These are phyloP conservation scores for Spisula subtruncata DNA, from an alignment of 2,888 invertebrate genomes.

Conservation along the genomic window DNA sequence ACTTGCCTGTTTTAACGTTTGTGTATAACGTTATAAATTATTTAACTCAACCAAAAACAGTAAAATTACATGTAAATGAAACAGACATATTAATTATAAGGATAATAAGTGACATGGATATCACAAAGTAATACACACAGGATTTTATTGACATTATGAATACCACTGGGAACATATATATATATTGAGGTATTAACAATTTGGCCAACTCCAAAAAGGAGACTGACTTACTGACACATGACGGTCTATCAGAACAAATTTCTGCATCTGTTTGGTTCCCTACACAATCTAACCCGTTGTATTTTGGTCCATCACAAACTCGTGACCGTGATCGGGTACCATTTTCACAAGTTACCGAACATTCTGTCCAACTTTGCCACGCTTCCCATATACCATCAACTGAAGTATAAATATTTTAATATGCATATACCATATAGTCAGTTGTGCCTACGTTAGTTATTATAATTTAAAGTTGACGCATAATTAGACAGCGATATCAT, in stretches of 20 bases:
- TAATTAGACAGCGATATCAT: too few species aligned
- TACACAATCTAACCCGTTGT: slow-evolving; percentile 13
- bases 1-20: too few species aligned
- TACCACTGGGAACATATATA: background rate
- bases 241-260: background rate
- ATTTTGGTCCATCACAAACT: background rate
- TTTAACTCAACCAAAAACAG: too few species aligned
- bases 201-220: background rate
- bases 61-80: too few species aligned
- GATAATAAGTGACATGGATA: too few species aligned
- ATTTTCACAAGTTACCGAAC: slow-evolving; percentile 43
- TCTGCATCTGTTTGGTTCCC: background rate
- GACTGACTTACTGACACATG: background rate
- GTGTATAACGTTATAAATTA: too few species aligned
- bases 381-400: slow-evolving; percentile 38
- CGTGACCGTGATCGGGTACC: slow-evolving; percentile 22
- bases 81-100: too few species aligned
- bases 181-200: too few species aligned
- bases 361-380: slow-evolving; percentile 33
- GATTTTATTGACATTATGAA: background rate
- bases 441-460: background rate
- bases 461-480: too few species aligned
- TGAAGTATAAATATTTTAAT: background rate
- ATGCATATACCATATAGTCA: background rate
- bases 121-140: background rate